phyloP scores from a whole-genome alignment of 2,888 invertebrate species.

The Trissolcus brochymenae region DNA sequence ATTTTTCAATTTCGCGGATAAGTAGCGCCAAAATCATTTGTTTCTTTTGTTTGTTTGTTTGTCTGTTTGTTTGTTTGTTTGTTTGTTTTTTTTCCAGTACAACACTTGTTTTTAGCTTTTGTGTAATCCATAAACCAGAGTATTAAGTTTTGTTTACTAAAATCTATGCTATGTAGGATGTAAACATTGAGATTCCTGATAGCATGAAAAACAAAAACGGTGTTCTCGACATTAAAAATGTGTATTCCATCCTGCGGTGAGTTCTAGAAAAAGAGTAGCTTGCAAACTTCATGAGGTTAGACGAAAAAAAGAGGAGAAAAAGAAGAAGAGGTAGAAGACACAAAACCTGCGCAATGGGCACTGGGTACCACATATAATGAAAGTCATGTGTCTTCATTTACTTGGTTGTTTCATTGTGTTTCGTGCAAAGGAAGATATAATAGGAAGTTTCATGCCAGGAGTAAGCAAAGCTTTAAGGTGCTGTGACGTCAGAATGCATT shows the following conservation, averaged over 20 bases:
- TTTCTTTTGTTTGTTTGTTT: no score
- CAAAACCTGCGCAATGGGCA: slow-evolving; percentile 29
- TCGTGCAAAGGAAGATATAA: slow-evolving; percentile 66
- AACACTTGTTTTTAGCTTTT: no score
- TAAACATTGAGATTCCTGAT: background rate
- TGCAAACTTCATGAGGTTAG: slow-evolving; percentile 52
- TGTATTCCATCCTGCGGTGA: slow-evolving; percentile 21
- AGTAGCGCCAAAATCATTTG: no score
- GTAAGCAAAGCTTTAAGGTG: slow-evolving; percentile 59
- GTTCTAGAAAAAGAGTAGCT: slow-evolving; percentile 37
- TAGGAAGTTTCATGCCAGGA: slow-evolving; percentile 63
- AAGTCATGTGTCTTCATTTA: slow-evolving; percentile 75
- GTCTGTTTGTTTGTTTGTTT: no score
- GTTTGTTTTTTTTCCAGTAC: no score
- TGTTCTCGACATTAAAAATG: slow-evolving; percentile 23
- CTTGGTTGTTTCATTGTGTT: slow-evolving; percentile 69
- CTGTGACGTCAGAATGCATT: slow-evolving; percentile 57
- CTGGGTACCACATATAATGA: slow-evolving; percentile 65
- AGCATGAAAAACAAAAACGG: background rate
- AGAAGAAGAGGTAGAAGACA: slow-evolving; percentile 26
- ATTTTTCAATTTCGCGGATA: no score
- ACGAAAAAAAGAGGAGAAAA: slow-evolving; percentile 44
- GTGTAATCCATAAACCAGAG: no score
- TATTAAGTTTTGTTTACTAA: no score
- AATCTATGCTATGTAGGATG: background rate